Conservation (phyloP, 2,888 invertebrate genomes). For the Clepsis dumicolana region DNA sequence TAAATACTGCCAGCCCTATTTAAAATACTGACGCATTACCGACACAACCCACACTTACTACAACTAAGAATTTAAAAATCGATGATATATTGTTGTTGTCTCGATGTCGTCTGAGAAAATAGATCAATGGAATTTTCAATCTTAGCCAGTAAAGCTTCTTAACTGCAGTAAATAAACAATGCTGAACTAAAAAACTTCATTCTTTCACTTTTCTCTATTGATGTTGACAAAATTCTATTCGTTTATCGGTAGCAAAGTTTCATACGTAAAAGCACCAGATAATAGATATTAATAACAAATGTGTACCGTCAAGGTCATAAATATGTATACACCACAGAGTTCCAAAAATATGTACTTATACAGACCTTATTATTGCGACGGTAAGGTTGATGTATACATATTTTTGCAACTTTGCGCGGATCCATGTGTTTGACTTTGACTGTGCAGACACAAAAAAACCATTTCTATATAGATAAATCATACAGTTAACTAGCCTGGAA, state of each 20-base stretch:
- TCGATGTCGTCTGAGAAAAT: not conserved
- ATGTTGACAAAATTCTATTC: not conserved
- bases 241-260: not conserved
- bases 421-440: too few species aligned
- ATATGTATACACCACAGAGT: too few species aligned
- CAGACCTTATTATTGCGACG: too few species aligned
- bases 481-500: not conserved
- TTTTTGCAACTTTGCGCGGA: too few species aligned
- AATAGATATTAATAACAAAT: not conserved
- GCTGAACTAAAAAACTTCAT: too few species aligned
- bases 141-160: too few species aligned
- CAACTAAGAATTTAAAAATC: not conserved
- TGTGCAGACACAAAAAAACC: too few species aligned
- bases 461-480: not conserved
- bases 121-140: not conserved
- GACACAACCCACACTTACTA: not conserved
- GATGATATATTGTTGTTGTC: not conserved
- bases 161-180: not conserved
- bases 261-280: not conserved
- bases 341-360: too few species aligned
- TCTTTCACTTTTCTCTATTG: not conserved
- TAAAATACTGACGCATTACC: not conserved
- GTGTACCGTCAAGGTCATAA: too few species aligned
- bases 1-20: not conserved
- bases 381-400: too few species aligned